Percentiles rank a stretch among this genome's conserved stretches.
Conservation (phyloP, 2,888 invertebrate genomes). For the Zaprionus obscuricornis region DNA sequence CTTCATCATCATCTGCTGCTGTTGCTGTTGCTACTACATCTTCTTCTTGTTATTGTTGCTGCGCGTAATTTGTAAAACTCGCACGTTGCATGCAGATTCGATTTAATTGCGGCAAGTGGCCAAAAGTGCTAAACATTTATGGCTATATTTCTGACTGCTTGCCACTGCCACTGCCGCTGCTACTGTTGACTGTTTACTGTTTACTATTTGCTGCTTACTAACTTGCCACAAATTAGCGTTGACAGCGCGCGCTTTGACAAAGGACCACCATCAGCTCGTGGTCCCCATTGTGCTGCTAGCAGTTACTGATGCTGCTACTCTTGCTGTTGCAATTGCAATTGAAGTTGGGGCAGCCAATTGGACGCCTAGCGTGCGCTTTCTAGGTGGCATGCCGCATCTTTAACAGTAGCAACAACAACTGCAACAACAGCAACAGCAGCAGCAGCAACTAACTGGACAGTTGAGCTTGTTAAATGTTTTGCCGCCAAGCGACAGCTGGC, state of each 20-base stretch:
- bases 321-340: not conserved
- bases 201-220: no score
- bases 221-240: conserved; percentile 67
- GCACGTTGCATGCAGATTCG: conserved; percentile 76
- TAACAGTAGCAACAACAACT: conserved; percentile 2
- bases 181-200: no score
- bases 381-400: conserved; percentile 67
- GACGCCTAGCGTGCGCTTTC: conserved; percentile 74
- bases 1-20: conserved; percentile 2
- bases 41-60: conserved; percentile 6
- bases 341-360: conserved; percentile 59
- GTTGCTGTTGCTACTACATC: conserved; percentile 1
- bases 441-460: conserved; percentile 31
- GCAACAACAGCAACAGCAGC: conserved; percentile 3
- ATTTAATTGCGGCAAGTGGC: conserved; percentile 50
- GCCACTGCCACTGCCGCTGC: conserved; percentile 25
- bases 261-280: conserved; percentile 58
- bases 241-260: conserved; percentile 64
- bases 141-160: conserved; percentile 60
- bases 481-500: conserved; percentile 64
- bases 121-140: conserved; percentile 56
- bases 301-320: not conserved
- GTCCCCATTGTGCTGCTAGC: conserved; percentile 7
- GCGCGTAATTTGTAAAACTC: conserved; percentile 71
- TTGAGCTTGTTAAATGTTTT: conserved; percentile 71